phyloP scores from a whole-genome alignment of 2,888 invertebrate genomes.

The Agrotis ipsilon region DNA sequence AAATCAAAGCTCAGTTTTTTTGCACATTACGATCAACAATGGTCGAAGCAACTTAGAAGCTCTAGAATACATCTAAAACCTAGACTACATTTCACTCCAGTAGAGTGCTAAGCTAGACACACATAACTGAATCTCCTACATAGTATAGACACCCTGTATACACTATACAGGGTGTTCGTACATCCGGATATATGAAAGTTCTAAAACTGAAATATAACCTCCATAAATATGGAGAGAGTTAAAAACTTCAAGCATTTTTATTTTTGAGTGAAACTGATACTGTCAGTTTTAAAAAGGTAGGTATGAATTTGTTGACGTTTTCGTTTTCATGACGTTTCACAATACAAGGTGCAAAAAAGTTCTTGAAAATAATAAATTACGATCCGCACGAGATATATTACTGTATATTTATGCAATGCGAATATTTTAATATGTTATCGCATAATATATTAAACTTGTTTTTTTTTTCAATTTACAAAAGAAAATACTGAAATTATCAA shows the following conservation, averaged over 20 bases:
- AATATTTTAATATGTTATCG: too few relatives aligned
- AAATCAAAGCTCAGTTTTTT: too few relatives aligned
- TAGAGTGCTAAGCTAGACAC: slow-evolving; percentile 26
- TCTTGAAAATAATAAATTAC: too few relatives aligned
- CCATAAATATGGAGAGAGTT: slow-evolving; percentile 63
- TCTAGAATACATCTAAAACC: slow-evolving; percentile 6
- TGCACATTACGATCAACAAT: slow-evolving; percentile 16
- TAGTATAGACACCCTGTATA: too few relatives aligned
- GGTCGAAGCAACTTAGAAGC: slow-evolving; percentile 1
- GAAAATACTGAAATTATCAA: too few relatives aligned
- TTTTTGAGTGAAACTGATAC: slow-evolving; percentile 6
- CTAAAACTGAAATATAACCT: slow-evolving; percentile 55
- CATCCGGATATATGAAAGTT: slow-evolving; percentile 34
- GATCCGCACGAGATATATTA: too few relatives aligned
- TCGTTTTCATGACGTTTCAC: neutral
- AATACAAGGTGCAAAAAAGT: too few relatives aligned
- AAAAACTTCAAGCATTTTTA: slow-evolving; percentile 34
- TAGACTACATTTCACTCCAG: slow-evolving; percentile 6
- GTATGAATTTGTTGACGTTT: slow-evolving; percentile 8
- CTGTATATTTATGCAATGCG: too few relatives aligned
- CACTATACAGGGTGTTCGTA: slow-evolving; percentile 1
- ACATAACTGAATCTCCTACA: too few relatives aligned
- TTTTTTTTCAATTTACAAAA: too few relatives aligned
- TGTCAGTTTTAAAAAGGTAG: neutral
- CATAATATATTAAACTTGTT: too few relatives aligned